Evolutionary conservation across 2,888 invertebrate genomes (phyloP).

Genomic region (Caenorhabditis drosophilae): DNA sequence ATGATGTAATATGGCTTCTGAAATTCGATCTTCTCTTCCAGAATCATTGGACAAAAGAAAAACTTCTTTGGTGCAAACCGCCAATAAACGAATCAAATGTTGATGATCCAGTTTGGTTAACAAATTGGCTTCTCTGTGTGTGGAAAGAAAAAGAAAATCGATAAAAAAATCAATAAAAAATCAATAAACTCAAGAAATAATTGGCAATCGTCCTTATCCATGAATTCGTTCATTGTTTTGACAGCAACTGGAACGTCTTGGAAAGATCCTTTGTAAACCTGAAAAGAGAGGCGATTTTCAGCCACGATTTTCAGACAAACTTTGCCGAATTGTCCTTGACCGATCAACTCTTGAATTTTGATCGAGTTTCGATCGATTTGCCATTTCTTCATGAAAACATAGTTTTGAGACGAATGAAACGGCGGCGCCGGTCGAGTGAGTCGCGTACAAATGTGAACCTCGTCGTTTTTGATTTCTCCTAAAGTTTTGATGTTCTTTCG

Average conservation of each 20-base stretch:
- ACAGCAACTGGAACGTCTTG: slow-evolving; percentile 24
- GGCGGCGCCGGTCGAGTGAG: slow-evolving; percentile 32
- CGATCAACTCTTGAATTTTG: slow-evolving; percentile 15
- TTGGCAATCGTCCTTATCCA: slow-evolving; percentile 13
- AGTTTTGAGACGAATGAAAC: slow-evolving; percentile 4
- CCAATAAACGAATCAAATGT: slow-evolving; percentile 27
- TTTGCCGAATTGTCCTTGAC: slow-evolving; percentile 31
- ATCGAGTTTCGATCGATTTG: slow-evolving; percentile 24
- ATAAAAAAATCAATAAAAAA: neutral
- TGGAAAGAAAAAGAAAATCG: too few relatives aligned
- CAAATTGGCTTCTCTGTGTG: slow-evolving; percentile 30
- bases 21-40: neutral
- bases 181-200: slow-evolving; percentile 30
- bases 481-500: too few relatives aligned
- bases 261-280: too few relatives aligned
- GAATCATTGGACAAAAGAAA: neutral
- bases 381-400: slow-evolving; percentile 22
- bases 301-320: slow-evolving; percentile 23
- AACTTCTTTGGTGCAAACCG: slow-evolving; percentile 16
- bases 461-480: slow-evolving; percentile 3
- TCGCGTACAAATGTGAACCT: slow-evolving; percentile 24
- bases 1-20: slow-evolving; percentile 29
- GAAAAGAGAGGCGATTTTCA: too few relatives aligned
- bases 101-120: slow-evolving; percentile 26
- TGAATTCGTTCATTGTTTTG: slow-evolving; percentile 21